These are phyloP conservation scores for Stegodyphus mimosarum DNA, from an alignment of 1,140 invertebrate genomes.

Conservation along the genomic window DNA sequence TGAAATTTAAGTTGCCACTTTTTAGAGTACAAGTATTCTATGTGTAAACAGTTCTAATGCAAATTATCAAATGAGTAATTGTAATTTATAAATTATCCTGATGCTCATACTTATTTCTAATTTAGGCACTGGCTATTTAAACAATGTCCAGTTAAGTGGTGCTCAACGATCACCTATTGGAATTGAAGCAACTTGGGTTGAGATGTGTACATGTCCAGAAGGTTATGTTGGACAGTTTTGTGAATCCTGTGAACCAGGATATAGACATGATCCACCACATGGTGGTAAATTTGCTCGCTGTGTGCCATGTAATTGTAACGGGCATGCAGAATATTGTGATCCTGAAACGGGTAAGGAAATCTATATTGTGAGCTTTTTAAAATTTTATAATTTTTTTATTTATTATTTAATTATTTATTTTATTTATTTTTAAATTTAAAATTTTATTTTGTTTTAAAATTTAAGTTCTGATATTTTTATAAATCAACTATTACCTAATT, in stretches of 20 bases:
- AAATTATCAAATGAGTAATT: too few relatives aligned
- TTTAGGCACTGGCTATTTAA: conserved; percentile 84
- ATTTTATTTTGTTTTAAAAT: background rate
- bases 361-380: background rate
- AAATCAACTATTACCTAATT: background rate
- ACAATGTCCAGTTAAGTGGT: conserved; percentile 87
- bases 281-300: conserved; percentile 93
- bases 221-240: conserved; percentile 95
- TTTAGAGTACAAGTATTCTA: too few relatives aligned
- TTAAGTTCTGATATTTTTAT: background rate
- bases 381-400: background rate
- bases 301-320: conserved; percentile 95
- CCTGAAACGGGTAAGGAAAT: conserved; percentile 82
- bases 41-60: too few relatives aligned
- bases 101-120: conserved; percentile 14
- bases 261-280: conserved; percentile 86
- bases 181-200: conserved; percentile 88
- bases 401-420: background rate
- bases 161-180: conserved; percentile 84
- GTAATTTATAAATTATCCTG: background rate
- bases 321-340: conserved; percentile 95
- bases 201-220: conserved; percentile 91
- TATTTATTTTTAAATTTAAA: background rate
- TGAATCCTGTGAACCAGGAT: conserved; percentile 95
- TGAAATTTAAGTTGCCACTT: too few relatives aligned